Percentiles rank a stretch among this genome's conserved stretches.
These are phyloP conservation scores for Irena cyanogastra DNA, from an alignment of 2,113 vertebrate species.

Conservation along the genomic window DNA sequence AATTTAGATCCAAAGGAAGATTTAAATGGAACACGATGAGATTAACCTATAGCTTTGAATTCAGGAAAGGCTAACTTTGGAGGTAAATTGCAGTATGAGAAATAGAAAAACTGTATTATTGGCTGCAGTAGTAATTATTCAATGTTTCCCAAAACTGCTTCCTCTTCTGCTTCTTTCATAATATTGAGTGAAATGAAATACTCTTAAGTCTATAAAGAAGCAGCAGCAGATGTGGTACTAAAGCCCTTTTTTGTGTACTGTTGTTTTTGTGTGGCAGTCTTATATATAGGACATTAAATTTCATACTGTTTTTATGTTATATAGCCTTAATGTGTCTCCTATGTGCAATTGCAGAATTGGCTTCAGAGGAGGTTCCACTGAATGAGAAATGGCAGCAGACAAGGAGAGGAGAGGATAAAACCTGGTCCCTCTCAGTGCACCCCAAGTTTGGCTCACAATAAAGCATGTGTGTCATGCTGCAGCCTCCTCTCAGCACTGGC, in stretches of 20 bases:
- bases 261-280: neutral
- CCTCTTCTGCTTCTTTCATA: neutral
- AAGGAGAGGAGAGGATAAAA: neutral
- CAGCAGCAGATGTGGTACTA: neutral
- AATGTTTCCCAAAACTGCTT: neutral
- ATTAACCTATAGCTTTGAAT: neutral
- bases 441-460: neutral
- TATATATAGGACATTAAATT: neutral
- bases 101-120: neutral
- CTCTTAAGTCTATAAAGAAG: neutral
- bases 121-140: neutral
- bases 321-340: neutral
- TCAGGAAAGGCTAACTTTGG: neutral
- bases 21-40: neutral
- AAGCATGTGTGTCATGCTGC: fast-evolving
- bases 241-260: neutral
- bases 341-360: neutral
- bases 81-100: neutral
- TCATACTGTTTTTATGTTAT: neutral
- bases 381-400: neutral
- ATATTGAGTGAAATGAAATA: neutral
- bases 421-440: neutral
- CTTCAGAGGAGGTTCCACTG: neutral
- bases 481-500: neutral
- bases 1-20: neutral